phyloP scores from a whole-genome alignment of 2,888 invertebrate genomes.

The Craniophora ligustri region DNA sequence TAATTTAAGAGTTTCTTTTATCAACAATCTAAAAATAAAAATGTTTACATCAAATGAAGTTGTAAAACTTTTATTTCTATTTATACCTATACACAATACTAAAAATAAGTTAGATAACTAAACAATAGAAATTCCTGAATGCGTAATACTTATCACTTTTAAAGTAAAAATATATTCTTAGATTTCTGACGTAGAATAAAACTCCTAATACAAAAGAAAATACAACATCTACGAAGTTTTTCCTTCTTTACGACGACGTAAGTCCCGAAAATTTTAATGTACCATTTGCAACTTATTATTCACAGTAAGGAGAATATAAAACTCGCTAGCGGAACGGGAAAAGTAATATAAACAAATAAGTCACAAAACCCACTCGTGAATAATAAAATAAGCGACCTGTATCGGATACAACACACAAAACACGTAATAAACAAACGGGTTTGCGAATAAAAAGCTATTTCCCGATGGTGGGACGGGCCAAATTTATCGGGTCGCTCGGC shows the following conservation, averaged over 20 bases:
- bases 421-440: constrained; percentile 74
- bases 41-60: constrained; percentile 4
- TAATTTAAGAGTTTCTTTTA: constrained; percentile 38
- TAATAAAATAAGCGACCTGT: constrained; percentile 65
- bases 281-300: constrained; percentile 48
- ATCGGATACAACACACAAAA: constrained; percentile 59
- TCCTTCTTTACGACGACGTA: constrained; percentile 35
- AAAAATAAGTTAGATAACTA: constrained; percentile 26
- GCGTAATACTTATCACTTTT: constrained; percentile 26
- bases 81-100: too few relatives aligned
- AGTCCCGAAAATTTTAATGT: constrained; percentile 50
- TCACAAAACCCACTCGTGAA: constrained; percentile 60
- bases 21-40: constrained; percentile 28
- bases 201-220: constrained; percentile 46
- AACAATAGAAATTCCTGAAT: constrained; percentile 28
- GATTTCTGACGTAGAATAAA: constrained; percentile 36
- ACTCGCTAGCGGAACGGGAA: constrained; percentile 51
- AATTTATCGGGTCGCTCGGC: constrained; percentile 79
- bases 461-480: constrained; percentile 68
- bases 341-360: constrained; percentile 60
- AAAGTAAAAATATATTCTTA: constrained; percentile 32
- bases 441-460: constrained; percentile 79
- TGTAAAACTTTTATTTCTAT: too few relatives aligned
- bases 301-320: constrained; percentile 48
- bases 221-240: constrained; percentile 40